Conservation (phyloP, 2,888 invertebrate genomes). For the Oscheius sp. region DNA sequence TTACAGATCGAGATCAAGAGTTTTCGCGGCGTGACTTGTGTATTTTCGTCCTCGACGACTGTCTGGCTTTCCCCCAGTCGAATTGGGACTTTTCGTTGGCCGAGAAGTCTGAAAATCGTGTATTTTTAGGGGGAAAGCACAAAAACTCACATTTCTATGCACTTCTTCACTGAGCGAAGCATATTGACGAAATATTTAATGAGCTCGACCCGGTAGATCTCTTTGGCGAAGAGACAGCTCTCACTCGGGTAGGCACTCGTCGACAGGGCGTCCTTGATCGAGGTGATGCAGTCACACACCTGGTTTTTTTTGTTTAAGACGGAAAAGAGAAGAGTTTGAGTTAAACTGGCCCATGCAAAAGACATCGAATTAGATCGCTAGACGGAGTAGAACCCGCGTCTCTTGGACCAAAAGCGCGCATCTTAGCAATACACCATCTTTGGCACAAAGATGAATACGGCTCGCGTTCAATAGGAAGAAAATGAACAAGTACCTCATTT, state of each 20-base stretch:
- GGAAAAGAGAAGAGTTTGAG: neutral
- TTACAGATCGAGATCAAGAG: conserved; percentile 71
- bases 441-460: too few species aligned
- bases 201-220: conserved; percentile 63
- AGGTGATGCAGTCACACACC: conserved; percentile 65
- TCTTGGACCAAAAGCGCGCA: too few species aligned
- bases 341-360: neutral
- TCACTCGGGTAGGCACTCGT: conserved; percentile 66
- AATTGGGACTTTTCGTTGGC: conserved; percentile 9
- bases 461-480: neutral
- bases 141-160: conserved; percentile 17
- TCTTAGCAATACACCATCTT: too few species aligned
- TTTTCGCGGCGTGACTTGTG: conserved; percentile 59
- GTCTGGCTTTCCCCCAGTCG: neutral
- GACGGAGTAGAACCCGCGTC: too few species aligned
- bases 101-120: conserved; percentile 6
- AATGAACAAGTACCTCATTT: conserved; percentile 57
- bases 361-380: too few species aligned
- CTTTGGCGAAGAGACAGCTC: conserved; percentile 67
- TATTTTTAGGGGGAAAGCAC: neutral
- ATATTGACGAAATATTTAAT: conserved; percentile 63
- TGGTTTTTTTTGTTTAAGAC: conserved; percentile 18
- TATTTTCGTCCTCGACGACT: conserved; percentile 13
- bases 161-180: conserved; percentile 51
- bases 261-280: conserved; percentile 63